phyloP scores from a whole-genome alignment of 2,797 vertebrate species.

The Acrossocheilus fasciatus region DNA sequence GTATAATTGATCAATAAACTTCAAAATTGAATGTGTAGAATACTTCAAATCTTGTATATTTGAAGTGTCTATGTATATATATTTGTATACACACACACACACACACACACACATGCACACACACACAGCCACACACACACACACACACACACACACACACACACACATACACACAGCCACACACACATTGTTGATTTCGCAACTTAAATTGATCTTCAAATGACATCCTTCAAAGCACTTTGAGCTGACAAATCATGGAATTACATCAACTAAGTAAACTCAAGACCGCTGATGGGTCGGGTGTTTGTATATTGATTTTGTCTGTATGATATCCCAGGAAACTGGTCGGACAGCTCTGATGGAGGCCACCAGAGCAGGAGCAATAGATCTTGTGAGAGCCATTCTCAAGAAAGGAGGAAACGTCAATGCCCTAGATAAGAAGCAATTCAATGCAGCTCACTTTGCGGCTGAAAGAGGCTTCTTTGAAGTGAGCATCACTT shows the following conservation, averaged over 20 bases:
- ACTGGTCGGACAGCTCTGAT: conserved; percentile 90
- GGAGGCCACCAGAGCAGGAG: conserved; percentile 85
- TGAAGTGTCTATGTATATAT: background rate
- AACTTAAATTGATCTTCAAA: too few species aligned
- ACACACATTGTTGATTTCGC: too few species aligned
- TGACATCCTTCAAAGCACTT: too few species aligned
- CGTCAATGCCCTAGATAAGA: conserved; percentile 81
- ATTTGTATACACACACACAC: too few species aligned
- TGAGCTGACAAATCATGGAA: too few species aligned
- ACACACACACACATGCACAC: too few species aligned
- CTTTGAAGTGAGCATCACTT: conserved; percentile 81
- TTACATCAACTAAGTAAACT: background rate
- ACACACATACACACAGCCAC: too few species aligned
- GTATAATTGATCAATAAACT: background rate
- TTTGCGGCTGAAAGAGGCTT: conserved; percentile 91
- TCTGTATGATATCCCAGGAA: conserved; percentile 71
- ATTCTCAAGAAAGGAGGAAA: conserved; percentile 86
- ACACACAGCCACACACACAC: too few species aligned
- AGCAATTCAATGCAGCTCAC: conserved; percentile 83
- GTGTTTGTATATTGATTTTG: conserved; percentile 15
- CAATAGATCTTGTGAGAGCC: conserved; percentile 77
- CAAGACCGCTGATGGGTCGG: background rate
- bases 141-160: too few species aligned
- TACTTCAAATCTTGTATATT: background rate
- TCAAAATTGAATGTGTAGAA: background rate